Evolutionary conservation across 2,888 invertebrate genomes (phyloP).

Genomic region (Caenorhabditis sinica): DNA sequence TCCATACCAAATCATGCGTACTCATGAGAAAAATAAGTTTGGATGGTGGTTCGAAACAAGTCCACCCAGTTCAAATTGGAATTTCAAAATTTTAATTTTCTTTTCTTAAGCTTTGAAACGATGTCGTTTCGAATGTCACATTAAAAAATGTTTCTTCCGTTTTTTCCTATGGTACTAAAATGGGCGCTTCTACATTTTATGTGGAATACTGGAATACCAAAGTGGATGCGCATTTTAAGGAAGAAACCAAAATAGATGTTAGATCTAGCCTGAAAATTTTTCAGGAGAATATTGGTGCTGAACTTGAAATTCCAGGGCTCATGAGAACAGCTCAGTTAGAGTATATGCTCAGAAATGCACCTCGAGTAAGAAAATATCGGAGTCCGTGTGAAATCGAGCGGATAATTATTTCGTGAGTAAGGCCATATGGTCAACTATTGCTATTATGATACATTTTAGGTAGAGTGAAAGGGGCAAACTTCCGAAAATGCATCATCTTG

Average conservation of each 20-base stretch:
- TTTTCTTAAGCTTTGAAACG: not conserved
- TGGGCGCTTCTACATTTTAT: constrained; percentile 1
- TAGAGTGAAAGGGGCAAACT: not conserved
- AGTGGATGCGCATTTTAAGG: constrained; percentile 14
- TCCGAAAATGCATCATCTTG: constrained; percentile 38
- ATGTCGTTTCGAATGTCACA: constrained; percentile 22
- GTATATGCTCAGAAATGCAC: not conserved
- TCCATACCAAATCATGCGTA: constrained; percentile 52
- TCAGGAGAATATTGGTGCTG: too few species aligned
- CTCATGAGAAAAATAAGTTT: constrained; percentile 14
- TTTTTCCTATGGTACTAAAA: not conserved
- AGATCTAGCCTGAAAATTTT: too few species aligned
- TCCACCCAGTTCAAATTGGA: not conserved
- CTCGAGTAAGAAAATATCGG: not conserved
- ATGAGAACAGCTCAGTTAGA: not conserved
- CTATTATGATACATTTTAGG: constrained; percentile 7
- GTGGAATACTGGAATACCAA: constrained; percentile 21
- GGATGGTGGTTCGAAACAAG: not conserved
- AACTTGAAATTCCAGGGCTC: too few species aligned
- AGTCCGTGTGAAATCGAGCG: constrained; percentile 34
- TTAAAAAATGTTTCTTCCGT: constrained; percentile 20
- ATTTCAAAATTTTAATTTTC: constrained; percentile 26
- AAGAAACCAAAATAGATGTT: not conserved
- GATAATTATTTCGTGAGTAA: constrained; percentile 18
- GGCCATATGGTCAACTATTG: constrained; percentile 19